phyloP scores from a whole-genome alignment of 2,113 vertebrate genomes.

The Xenus cinereus region DNA sequence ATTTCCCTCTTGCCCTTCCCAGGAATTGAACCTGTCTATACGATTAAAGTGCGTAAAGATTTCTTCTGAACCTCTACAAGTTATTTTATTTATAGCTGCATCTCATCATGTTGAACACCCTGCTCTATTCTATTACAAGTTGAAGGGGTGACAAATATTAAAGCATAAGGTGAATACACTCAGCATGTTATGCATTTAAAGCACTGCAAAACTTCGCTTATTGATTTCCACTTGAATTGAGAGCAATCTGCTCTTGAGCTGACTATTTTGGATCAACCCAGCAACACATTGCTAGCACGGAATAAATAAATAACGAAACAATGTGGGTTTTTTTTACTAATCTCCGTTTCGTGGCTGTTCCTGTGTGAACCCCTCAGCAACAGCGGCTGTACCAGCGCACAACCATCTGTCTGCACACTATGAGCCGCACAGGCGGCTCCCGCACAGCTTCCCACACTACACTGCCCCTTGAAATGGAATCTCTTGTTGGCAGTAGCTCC shows the following conservation, averaged over 20 bases:
- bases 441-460: background rate
- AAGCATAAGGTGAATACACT: background rate
- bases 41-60: constrained; percentile 50
- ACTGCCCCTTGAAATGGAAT: background rate
- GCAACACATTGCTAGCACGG: fast-evolving
- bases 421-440: background rate
- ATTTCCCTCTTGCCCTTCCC: constrained; percentile 45
- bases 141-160: constrained; percentile 16
- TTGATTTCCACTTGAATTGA: constrained; percentile 12
- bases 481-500: background rate
- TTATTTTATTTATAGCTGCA: constrained; percentile 2
- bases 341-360: background rate
- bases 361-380: background rate
- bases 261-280: background rate
- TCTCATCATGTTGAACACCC: constrained; percentile 14
- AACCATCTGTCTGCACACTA: background rate
- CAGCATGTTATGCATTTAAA: constrained; percentile 5
- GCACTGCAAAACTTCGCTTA: background rate
- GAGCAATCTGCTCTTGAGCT: background rate
- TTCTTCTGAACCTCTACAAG: constrained; percentile 31
- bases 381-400: background rate
- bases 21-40: constrained; percentile 29
- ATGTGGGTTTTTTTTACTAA: background rate
- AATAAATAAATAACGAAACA: background rate
- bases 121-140: background rate